phyloP scores from a whole-genome alignment of 2,888 invertebrate species.

The Hypsopygia costalis region DNA sequence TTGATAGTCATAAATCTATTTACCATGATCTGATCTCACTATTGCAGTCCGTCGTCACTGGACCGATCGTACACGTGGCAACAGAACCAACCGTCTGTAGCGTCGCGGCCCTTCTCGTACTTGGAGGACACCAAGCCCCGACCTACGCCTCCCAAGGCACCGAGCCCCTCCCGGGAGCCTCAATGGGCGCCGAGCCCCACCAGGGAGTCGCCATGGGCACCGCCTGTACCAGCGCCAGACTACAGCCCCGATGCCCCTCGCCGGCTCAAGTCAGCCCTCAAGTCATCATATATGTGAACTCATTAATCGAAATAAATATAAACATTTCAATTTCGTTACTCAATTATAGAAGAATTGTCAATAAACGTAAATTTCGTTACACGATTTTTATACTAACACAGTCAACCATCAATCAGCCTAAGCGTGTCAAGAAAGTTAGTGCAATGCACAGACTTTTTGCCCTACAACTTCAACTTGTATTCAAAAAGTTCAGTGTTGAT shows the following conservation, averaged over 20 bases:
- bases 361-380: no score
- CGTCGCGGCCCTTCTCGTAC: conserved; percentile 53
- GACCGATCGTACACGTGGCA: conserved; percentile 58
- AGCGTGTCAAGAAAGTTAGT: no score
- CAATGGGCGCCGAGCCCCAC: conserved; percentile 30
- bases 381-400: no score
- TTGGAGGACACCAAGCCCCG: conserved; percentile 45
- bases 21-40: no score
- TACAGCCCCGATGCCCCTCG: conserved; percentile 52
- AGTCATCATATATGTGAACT: conserved; percentile 43
- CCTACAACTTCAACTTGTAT: no score
- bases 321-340: no score
- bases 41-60: conserved; percentile 29
- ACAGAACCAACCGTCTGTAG: conserved; percentile 22
- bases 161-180: conserved; percentile 22
- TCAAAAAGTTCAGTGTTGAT: no score
- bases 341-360: no score
- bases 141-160: conserved; percentile 19
- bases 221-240: conserved; percentile 55
- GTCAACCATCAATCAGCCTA: no score
- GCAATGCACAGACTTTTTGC: no score
- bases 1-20: no score
- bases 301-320: no score
- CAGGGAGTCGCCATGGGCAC: conserved; percentile 35
- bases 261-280: conserved; percentile 61